Conservation (phyloP, 2,888 invertebrate species). For the Cephus pygmeus region DNA sequence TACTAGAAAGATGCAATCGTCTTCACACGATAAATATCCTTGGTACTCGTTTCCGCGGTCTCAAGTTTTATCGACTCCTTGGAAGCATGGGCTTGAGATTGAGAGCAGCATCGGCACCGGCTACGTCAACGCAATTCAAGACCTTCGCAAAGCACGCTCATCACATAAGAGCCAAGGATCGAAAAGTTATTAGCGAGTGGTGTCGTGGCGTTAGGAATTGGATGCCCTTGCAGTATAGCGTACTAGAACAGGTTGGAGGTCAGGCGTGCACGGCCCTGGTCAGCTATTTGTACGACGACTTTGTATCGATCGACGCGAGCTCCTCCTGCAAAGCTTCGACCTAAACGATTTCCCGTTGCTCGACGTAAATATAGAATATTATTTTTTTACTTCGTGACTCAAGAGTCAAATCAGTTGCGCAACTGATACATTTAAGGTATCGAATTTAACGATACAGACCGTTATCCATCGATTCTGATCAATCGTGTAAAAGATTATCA, state of each 20-base stretch:
- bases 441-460: not conserved
- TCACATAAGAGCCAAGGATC: constrained; percentile 38
- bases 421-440: not conserved
- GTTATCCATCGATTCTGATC: not conserved
- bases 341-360: not conserved
- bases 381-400: not conserved
- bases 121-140: constrained; percentile 41
- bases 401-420: not conserved
- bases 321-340: not conserved
- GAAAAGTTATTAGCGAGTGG: constrained; percentile 34
- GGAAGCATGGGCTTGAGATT: constrained; percentile 41
- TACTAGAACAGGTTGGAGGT: constrained; percentile 24
- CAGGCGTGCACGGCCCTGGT: constrained; percentile 30
- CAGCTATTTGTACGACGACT: constrained; percentile 40
- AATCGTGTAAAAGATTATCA: not conserved
- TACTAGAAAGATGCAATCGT: constrained; percentile 47
- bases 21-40: constrained; percentile 49
- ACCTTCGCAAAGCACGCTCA: constrained; percentile 41
- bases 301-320: constrained; percentile 27
- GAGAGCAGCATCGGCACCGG: constrained; percentile 30
- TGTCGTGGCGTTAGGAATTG: constrained; percentile 32
- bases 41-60: constrained; percentile 45
- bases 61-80: constrained; percentile 50
- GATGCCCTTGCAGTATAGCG: constrained; percentile 43
- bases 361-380: not conserved